These are phyloP conservation scores for Sorex araneus DNA, from an alignment of 2,113 vertebrate genomes.

Conservation along the genomic window DNA sequence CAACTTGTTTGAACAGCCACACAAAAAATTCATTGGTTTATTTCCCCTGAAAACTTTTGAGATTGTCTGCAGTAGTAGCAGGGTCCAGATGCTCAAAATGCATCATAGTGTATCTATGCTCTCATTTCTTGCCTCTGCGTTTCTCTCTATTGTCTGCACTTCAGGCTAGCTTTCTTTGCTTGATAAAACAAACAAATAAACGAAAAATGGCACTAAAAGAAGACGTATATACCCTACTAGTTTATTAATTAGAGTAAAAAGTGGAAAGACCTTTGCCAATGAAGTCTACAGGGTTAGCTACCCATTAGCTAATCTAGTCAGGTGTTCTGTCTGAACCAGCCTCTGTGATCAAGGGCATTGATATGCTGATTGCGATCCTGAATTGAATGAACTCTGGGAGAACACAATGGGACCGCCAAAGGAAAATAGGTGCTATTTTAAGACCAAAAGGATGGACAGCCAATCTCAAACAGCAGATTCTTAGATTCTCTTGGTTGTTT, in stretches of 20 bases:
- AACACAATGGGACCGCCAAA: background rate
- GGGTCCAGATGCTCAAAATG: background rate
- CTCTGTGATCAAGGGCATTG: background rate
- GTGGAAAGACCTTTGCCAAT: background rate
- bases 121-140: background rate
- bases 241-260: background rate
- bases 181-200: background rate
- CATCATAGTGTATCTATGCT: background rate
- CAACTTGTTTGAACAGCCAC: background rate
- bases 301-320: background rate
- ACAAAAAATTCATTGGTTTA: background rate
- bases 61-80: background rate
- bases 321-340: background rate
- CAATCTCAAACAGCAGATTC: background rate
- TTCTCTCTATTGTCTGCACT: background rate
- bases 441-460: too few species aligned
- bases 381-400: background rate
- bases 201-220: background rate
- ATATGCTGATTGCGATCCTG: background rate
- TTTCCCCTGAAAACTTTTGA: background rate
- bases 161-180: background rate
- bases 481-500: background rate
- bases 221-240: background rate
- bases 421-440: background rate
- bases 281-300: background rate